Evolutionary conservation across 2,888 invertebrate species (phyloP).

Genomic region (Lypha dubia): DNA sequence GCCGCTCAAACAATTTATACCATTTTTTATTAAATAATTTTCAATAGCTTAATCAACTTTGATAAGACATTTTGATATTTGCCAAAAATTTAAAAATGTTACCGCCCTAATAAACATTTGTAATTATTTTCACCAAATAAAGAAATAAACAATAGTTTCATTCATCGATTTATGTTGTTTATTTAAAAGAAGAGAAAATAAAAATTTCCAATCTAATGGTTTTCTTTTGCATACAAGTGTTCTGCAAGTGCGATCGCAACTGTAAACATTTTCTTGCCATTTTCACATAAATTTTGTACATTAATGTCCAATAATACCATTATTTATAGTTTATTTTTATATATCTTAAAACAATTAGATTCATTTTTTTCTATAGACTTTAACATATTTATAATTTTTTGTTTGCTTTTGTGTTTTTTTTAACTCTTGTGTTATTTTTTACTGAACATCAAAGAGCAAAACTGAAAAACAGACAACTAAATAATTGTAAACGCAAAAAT

Average conservation of each 20-base stretch:
- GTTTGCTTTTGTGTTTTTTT: conserved; percentile 23
- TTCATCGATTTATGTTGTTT: neutral
- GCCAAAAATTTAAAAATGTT: too few relatives aligned
- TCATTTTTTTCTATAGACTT: conserved; percentile 5
- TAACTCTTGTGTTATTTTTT: conserved; percentile 18
- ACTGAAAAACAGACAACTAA: conserved; percentile 41
- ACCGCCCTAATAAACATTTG: too few relatives aligned
- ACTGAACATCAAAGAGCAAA: conserved; percentile 45
- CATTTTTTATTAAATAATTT: too few relatives aligned
- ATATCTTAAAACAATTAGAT: conserved; percentile 42
- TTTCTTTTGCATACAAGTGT: conserved; percentile 36
- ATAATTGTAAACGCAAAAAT: conserved; percentile 52
- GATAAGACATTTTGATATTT: too few relatives aligned
- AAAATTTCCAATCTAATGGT: conserved; percentile 55
- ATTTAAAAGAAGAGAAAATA: conserved; percentile 18
- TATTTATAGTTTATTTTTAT: conserved; percentile 66
- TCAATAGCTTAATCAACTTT: too few relatives aligned
- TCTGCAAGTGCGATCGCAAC: neutral
- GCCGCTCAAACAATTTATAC: too few relatives aligned
- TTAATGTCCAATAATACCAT: conserved; percentile 66
- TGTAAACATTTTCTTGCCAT: conserved; percentile 53
- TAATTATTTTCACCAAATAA: conserved; percentile 15
- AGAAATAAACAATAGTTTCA: conserved; percentile 27
- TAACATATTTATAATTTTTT: neutral
- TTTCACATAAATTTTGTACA: conserved; percentile 54